Evolutionary conservation across 2,797 vertebrate species (phyloP), one percentile per base, ranked within the genome.

Genomic region (Alectoris magna): DNA sequence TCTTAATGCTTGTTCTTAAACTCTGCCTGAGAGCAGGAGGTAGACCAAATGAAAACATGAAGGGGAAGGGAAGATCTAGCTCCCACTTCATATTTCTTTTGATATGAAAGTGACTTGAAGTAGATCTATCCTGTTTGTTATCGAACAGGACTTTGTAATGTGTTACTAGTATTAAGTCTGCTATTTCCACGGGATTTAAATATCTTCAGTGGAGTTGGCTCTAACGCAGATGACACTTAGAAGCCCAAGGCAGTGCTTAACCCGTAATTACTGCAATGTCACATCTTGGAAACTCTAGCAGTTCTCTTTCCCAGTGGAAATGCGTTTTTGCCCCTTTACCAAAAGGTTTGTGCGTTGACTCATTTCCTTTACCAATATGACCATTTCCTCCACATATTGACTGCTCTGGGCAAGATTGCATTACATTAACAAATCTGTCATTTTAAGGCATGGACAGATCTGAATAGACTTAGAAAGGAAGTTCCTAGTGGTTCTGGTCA

Each of bases 191-290:
- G 96, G 96, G 91, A 96, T 79, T 96, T 97, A 97, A 98, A 97
- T 98, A 98, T 97, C 95, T 96, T 94, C 95, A 97, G 95, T 96
- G 98, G 97, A 98, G 97, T 98, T 98, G 98, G 97, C 97, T 98
- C 97, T 98, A 98, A 98, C 98, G 97, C 98, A 97, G 97, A 97
- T 97, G 98, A 97, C 97, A 98, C 97, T 97, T 97, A 92, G 94
- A 97, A 97, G 98, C 98, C 98, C 98, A 97, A 98, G 98, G 98
- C 98, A 98, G 98, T 98, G 98, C 98, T 99, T 99, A 99, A 99
- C 99, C 98, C 96, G 87, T 98, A 98, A 99, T 99, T 99, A 98
- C 97, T 98, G 97, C 97, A 96, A 71, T 98, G 98, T 98, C 98
- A 98, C 98, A 97, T 97, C 96, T 98, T 98, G 98, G 98, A 98